Evolutionary conservation across 1,140 invertebrate species (phyloP), one percentile per base, ranked within the genome.

Genomic region (Scaptodrosophila lebanonensis): DNA sequence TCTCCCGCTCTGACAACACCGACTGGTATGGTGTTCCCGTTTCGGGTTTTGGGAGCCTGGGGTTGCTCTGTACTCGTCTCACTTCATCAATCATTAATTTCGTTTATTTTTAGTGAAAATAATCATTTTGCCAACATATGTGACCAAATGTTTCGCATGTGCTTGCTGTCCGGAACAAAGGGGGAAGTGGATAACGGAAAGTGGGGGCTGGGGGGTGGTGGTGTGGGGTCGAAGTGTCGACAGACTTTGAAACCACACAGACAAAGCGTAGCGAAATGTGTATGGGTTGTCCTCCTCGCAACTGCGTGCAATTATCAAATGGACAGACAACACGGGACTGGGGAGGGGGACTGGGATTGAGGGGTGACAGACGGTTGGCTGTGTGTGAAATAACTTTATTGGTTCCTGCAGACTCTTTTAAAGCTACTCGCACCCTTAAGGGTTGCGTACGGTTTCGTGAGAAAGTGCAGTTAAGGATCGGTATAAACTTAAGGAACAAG

Each of bases 41-140:
- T 4, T 3, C 22, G 8, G 3, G 22, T 25, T 4, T 25, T n/a
- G n/a, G 12, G 20, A 35, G 54, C 45, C 63, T 63, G 45, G 39
- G 40, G 56, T 60, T 44, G 66, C 72, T 77, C 68, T 68, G n/a
- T n/a, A n/a, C 73, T 77, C 68, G 73, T 82, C 75, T 68, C 73
- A 79, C 73, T 79, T 77, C 73, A 77, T 77, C 73, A 77, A 77
- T 77, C 73, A 77, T 77, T 79, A 58, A 77, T 77, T 77, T 72
- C 73, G 73, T 77, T 77, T 77, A 77, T 77, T 77, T 77, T 77
- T 77, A 77, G 73, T 77, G 73, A 68, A 77, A 77, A 77, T 77
- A 77, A 77, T 77, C 73, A 77, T 75, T 77, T 73, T 79, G 68
- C 68, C 69, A 77, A 79, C 73, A 77, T 77, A 77, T 77, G 73